These are phyloP conservation scores for Pseudococcus jackbeardsleyi DNA, from an alignment of 2,888 invertebrate species.

Conservation along the genomic window DNA sequence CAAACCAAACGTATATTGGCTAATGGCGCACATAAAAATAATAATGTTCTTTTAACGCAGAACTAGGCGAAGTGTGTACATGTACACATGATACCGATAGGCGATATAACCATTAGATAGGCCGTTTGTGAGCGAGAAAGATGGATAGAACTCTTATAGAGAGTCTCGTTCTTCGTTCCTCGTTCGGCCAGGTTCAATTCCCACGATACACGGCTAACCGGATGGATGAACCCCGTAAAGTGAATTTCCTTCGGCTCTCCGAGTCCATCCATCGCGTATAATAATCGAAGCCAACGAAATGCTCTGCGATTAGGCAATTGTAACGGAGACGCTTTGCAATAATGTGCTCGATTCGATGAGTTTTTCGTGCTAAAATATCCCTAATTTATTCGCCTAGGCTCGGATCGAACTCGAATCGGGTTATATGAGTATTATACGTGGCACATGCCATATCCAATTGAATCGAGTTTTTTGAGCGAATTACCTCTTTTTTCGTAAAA, in stretches of 20 bases:
- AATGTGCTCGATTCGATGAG: constrained; percentile 21
- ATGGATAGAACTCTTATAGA: constrained; percentile 47
- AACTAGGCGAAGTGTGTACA: constrained; percentile 59
- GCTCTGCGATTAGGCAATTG: constrained; percentile 28
- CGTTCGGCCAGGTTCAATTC: constrained; percentile 61
- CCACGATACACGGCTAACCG: constrained; percentile 63
- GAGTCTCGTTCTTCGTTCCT: not conserved
- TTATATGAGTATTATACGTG: too few relatives aligned
- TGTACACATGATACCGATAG: constrained; percentile 63
- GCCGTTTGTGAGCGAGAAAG: constrained; percentile 55
- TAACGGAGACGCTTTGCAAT: constrained; percentile 30
- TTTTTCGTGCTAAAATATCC: constrained; percentile 14
- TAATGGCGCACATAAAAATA: constrained; percentile 65
- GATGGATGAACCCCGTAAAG: constrained; percentile 64
- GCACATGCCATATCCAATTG: too few relatives aligned
- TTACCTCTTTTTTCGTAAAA: too few relatives aligned
- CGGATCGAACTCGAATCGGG: too few relatives aligned
- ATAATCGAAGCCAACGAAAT: constrained; percentile 43
- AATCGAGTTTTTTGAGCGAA: too few relatives aligned
- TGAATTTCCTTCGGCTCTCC: constrained; percentile 60
- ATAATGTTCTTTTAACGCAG: constrained; percentile 64
- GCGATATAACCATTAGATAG: constrained; percentile 61
- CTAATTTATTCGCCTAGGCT: not conserved
- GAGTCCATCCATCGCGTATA: constrained; percentile 1
- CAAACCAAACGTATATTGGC: constrained; percentile 61